Base-by-base conservation (phyloP, 2,888 invertebrate species). In the Eubasilissa splendida region DNA sequence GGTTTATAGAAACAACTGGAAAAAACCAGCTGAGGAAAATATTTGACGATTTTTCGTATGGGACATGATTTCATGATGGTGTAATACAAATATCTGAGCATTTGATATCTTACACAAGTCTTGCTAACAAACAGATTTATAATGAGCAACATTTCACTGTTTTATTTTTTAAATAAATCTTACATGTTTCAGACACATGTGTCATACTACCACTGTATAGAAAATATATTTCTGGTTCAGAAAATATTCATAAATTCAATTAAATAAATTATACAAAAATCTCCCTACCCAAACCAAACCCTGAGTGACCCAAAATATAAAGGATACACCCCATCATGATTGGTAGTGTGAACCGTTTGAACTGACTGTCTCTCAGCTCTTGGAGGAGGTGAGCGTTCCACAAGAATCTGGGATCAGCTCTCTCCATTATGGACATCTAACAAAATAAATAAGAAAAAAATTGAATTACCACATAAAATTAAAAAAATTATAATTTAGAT, bases 311-410 rank as follows among this genome's bases (percentile, higher is more conserved):
- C 22, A 22, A 22, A 22, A 22, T 22, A 22, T 74, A 89, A 92
- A 92, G 93, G 94, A 93, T 93, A 94, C 94, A 99, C 84, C 99
- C 99, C 88, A 97, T 94, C 85, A 99, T 92, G 77, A 99, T 87
- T 0, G 99, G 99, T 84, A 99, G 90, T 82, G 96, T 94, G 89
- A 96, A 98, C 85, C 92, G 92, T 73, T 93, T 91, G 86, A 94
- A 94, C 86, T 96, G 95, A 5, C 93, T 91, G 84, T 94, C 93
- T n/a, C 93, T 92, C 85, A 96, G 93, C 81, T 95, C 94, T 79
- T 93, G 90, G 78, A 99, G 88, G 0, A 98, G 89, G 87, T 94
- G 92, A 0, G 94, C 93, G 87, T 99, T 99, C 99, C 99, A 99
- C 7, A 99, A 92, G 89, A 99, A 99, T 79, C 97, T 91, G 22